A percentile compares a stretch with the other conserved stretches of the same genome.
Conservation (phyloP, 2,888 invertebrate genomes). For the Polietes domitor region DNA sequence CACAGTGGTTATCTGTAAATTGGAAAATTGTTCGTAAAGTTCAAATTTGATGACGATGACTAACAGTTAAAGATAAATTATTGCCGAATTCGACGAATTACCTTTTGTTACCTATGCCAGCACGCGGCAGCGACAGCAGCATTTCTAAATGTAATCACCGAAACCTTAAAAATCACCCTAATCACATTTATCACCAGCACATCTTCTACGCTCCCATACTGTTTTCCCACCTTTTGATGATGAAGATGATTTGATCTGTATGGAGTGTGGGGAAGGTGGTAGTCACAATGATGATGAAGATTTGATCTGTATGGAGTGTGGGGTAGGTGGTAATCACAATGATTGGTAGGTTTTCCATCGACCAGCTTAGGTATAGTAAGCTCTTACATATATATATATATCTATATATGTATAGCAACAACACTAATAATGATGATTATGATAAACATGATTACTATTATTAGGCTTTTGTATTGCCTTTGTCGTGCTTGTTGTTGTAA, state of each 20-base stretch:
- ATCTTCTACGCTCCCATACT: background rate
- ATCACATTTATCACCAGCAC: background rate
- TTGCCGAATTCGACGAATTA: background rate
- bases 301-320: too few relatives aligned
- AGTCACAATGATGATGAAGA: too few relatives aligned
- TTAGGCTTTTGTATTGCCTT: background rate
- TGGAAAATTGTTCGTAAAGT: constrained; percentile 2
- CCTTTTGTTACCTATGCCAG: background rate
- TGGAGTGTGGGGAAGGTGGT: too few relatives aligned
- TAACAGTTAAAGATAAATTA: background rate
- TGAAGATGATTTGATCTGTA: too few relatives aligned
- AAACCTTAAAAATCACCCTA: background rate
- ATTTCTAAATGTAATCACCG: background rate
- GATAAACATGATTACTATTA: background rate
- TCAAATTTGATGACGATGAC: background rate
- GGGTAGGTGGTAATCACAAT: background rate
- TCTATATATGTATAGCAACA: background rate
- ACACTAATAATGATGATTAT: background rate
- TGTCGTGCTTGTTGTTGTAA: background rate
- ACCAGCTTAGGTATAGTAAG: background rate
- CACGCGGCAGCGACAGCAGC: background rate
- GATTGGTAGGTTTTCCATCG: background rate
- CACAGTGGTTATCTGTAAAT: background rate
- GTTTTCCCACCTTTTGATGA: background rate
- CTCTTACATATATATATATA: too few relatives aligned